A percentile compares a stretch with the other conserved stretches of the same genome.
phyloP scores from a whole-genome alignment of 2,797 vertebrate genomes.

The Acanthurus leucopareius region DNA sequence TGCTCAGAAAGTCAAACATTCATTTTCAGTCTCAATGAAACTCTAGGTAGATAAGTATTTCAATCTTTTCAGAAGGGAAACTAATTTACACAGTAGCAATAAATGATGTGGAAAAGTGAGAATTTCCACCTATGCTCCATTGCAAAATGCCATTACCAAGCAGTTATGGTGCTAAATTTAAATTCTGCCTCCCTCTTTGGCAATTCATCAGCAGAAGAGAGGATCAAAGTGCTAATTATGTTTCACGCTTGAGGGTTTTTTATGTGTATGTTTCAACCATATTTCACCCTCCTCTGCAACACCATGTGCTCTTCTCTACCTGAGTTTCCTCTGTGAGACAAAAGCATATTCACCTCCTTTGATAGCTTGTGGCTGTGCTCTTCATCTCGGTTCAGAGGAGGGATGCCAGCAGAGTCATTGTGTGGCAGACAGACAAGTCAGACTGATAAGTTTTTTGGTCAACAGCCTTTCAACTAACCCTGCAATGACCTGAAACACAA shows the following conservation, averaged over 20 bases:
- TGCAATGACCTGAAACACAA: slow-evolving; percentile 30
- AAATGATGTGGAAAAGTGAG: slow-evolving; percentile 11
- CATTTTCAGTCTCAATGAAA: background rate
- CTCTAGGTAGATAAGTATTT: background rate
- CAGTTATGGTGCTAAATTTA: slow-evolving; percentile 50
- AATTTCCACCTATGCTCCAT: background rate
- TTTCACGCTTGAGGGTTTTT: slow-evolving; percentile 41
- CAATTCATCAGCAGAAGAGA: slow-evolving; percentile 48
- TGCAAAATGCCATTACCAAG: slow-evolving; percentile 42
- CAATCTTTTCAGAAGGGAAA: slow-evolving; percentile 4
- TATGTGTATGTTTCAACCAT: slow-evolving; percentile 4
- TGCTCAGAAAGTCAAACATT: background rate
- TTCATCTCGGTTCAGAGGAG: slow-evolving; percentile 44
- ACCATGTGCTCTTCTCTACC: background rate
- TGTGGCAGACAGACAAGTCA: slow-evolving; percentile 13
- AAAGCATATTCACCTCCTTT: slow-evolving; percentile 22
- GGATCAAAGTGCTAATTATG: slow-evolving; percentile 62
- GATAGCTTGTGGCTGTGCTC: slow-evolving; percentile 28
- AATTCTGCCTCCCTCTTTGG: slow-evolving; percentile 38
- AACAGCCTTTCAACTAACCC: slow-evolving; percentile 45
- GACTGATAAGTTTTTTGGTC: slow-evolving; percentile 23
- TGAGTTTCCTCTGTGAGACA: slow-evolving; percentile 36
- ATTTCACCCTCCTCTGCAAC: slow-evolving; percentile 3
- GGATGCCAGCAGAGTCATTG: slow-evolving; percentile 32
- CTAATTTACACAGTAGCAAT: background rate